Conservation (phyloP, 2,797 vertebrate species). For the Phalanger gymnotis region DNA sequence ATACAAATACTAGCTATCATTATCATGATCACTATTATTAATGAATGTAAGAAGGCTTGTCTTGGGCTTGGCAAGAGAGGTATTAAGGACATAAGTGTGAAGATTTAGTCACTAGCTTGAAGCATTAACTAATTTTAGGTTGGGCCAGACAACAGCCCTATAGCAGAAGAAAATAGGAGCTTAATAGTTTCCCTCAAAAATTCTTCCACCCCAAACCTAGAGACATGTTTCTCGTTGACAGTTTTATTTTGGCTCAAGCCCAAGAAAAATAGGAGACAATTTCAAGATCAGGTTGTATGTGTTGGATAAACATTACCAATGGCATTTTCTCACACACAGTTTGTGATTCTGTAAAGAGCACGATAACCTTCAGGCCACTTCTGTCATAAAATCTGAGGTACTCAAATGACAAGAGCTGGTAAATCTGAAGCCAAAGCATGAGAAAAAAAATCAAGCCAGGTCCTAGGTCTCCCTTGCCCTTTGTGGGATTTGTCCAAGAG, state of each 20-base stretch:
- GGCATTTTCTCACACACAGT: conserved; percentile 72
- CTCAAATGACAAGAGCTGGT: conserved; percentile 38
- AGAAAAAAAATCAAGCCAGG: rapidly evolving
- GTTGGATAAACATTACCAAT: conserved; percentile 66
- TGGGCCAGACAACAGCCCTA: conserved; percentile 64
- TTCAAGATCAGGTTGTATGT: conserved; percentile 65
- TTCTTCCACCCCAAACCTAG: conserved; percentile 25
- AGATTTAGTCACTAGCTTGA: conserved; percentile 32
- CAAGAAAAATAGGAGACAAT: conserved; percentile 73
- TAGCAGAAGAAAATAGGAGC: conserved; percentile 72
- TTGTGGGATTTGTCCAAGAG: conserved; percentile 64
- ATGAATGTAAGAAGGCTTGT: not conserved
- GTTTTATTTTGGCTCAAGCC: conserved; percentile 71
- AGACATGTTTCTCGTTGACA: conserved; percentile 69
- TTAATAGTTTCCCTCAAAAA: conserved; percentile 51
- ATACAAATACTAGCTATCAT: not conserved
- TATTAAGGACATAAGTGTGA: not conserved
- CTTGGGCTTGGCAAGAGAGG: not conserved
- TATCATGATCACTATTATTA: not conserved
- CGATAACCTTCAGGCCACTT: conserved; percentile 29
- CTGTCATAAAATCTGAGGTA: not conserved
- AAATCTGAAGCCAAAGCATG: not conserved
- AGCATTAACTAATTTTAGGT: conserved; percentile 18
- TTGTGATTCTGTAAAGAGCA: conserved; percentile 47
- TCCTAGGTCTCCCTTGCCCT: not conserved